Evolutionary conservation across 2,797 vertebrate species (phyloP).

Genomic region (Gila robusta): DNA sequence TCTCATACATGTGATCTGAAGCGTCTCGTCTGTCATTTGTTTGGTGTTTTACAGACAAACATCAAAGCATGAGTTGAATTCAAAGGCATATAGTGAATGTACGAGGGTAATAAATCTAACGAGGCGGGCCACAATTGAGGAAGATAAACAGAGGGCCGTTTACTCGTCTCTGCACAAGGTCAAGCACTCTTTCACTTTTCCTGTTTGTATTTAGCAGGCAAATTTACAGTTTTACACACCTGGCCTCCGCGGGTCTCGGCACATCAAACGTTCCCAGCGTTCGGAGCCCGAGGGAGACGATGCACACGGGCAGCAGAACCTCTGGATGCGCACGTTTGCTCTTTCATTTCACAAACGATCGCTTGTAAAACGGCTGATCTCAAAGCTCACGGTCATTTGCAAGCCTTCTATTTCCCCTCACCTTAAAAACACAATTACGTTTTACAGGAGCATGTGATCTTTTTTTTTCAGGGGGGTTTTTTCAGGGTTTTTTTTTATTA

Average conservation of each 20-base stretch:
- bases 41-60: conserved; percentile 37
- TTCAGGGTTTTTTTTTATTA: no score
- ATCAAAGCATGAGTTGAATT: conserved; percentile 68
- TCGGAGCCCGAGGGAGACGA: conserved; percentile 62
- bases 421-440: background rate
- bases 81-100: conserved; percentile 58
- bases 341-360: conserved; percentile 71
- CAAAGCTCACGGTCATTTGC: conserved; percentile 68
- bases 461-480: no score
- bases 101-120: conserved; percentile 67
- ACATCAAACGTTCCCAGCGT: conserved; percentile 79
- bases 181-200: conserved; percentile 71
- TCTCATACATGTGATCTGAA: background rate
- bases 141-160: conserved; percentile 71
- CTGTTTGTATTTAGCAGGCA: conserved; percentile 74
- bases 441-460: background rate
- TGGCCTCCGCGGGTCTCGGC: conserved; percentile 67
- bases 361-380: conserved; percentile 74
- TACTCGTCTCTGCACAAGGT: conserved; percentile 68
- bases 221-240: conserved; percentile 76
- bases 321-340: conserved; percentile 61
- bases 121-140: conserved; percentile 70
- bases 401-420: background rate
- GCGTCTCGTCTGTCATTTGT: conserved; percentile 16
- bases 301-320: conserved; percentile 62